Base-by-base conservation (phyloP, 2,797 vertebrate genomes). In the Mallotus villosus region DNA sequence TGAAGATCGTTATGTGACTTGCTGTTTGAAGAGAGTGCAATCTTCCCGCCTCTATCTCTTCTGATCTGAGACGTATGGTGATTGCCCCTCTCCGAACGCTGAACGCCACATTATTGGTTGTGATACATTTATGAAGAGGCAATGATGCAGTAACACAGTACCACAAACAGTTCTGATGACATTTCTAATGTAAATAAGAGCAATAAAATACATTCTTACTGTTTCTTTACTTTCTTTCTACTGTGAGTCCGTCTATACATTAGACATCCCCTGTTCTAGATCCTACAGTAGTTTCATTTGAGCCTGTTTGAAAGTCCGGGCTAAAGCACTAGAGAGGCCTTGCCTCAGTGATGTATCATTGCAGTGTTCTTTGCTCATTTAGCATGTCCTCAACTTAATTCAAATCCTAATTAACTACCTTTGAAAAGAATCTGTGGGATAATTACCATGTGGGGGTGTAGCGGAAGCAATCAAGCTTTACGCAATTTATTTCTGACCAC, bases 301-400 rank as follows among this genome's bases (percentile, higher is more conserved):
- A 29, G 27, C 27, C 27, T 29, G 4, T 29, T 29, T 29, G 4
- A 29, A 61, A 19, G 16, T 5, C 14, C 59, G 29, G 21, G 41
- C 9, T 46, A 3, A 17, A 55, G 51, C 0, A 55, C 66, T 19
- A 12, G 11, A 64, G 17, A 76, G 75, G 75, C 76, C 80, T 73
- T 74, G 68, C 79, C 83, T 87, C 77, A 70, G 81, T 84, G 78
- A 83, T 69, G 78, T 86, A 84, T 86, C 79, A 81, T 83, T 86
- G 81, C 78, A 80, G 79, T 85, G 82, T 87, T 88, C 86, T 82
- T 81, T 88, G 80, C 85, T 89, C 85, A 85, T 88, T 88, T 85
- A 84, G 86, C 85, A 85, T 89, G 87, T 90, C 88, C 88, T 90
- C 87, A 81, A 90, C 86, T 90, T 92, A 89, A 90, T 87, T 87